Evolutionary conservation across 92 coral and sea anemone species (phyloP).

Genomic region (Parazoanthus atlanticus): DNA sequence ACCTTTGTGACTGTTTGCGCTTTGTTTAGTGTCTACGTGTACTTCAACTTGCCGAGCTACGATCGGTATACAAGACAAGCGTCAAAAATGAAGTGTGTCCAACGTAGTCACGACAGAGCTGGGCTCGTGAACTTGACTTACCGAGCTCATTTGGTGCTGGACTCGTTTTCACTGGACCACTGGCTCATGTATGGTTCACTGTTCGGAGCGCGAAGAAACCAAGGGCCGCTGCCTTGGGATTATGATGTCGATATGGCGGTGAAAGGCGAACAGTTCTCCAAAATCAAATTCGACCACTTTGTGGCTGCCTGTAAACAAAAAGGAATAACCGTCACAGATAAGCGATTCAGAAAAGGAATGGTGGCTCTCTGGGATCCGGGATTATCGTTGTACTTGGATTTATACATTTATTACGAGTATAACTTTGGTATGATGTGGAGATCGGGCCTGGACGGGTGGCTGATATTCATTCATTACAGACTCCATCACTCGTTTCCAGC

Average conservation of each 20-base stretch:
- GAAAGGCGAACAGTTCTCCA: conserved; percentile 55
- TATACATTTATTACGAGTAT: conserved; percentile 56
- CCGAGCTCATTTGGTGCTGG: neutral
- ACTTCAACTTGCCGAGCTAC: conserved; percentile 21
- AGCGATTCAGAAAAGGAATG: conserved; percentile 55
- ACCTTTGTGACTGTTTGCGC: neutral
- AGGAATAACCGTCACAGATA: conserved; percentile 44
- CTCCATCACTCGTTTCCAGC: conserved; percentile 66
- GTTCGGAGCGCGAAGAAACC: conserved; percentile 53
- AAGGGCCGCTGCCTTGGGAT: conserved; percentile 77
- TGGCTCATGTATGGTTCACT: conserved; percentile 67
- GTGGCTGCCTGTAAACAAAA: conserved; percentile 22
- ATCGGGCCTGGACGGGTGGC: conserved; percentile 65
- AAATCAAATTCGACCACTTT: conserved; percentile 36
- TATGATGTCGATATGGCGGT: conserved; percentile 71
- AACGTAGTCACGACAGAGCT: neutral
- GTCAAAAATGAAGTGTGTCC: neutral
- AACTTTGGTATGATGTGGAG: conserved; percentile 56
- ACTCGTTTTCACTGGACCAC: conserved; percentile 45
- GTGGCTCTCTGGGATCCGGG: conserved; percentile 20
- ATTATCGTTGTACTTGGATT: conserved; percentile 40
- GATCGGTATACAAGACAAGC: neutral
- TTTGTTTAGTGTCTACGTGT: neutral
- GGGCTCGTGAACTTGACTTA: conserved; percentile 5
- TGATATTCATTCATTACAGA: conserved; percentile 50